phyloP scores from a whole-genome alignment of 2,797 vertebrate genomes.

The Dipus sagitta region DNA sequence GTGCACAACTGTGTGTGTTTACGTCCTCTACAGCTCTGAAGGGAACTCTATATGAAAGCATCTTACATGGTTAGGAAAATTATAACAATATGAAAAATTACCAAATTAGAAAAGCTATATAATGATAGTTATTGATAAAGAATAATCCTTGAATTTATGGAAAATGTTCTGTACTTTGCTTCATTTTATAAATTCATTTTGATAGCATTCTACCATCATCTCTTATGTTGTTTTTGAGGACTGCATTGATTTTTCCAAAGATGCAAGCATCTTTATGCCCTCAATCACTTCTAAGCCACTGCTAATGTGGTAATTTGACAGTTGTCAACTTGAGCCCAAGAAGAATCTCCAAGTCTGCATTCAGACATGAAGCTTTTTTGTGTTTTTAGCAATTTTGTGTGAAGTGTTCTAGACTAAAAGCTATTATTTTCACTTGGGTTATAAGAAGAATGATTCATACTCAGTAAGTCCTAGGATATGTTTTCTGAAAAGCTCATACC shows the following conservation, averaged over 20 bases:
- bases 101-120: background rate
- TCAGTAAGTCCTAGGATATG: constrained; percentile 58
- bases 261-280: background rate
- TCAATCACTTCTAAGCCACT: constrained; percentile 16
- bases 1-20: background rate
- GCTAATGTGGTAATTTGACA: constrained; percentile 27
- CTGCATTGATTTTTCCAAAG: constrained; percentile 5
- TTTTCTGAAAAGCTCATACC: constrained; percentile 67
- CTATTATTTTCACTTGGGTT: constrained; percentile 33
- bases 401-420: constrained; percentile 33
- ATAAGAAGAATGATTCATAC: constrained; percentile 48
- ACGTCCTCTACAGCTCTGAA: constrained; percentile 9
- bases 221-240: constrained; percentile 39
- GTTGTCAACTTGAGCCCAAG: background rate
- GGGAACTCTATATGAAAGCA: background rate
- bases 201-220: constrained; percentile 18
- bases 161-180: background rate
- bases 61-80: background rate
- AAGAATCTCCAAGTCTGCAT: constrained; percentile 32
- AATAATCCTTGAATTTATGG: background rate
- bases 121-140: constrained; percentile 20
- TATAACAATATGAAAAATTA: constrained; percentile 29
- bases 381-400: background rate
- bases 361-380: constrained; percentile 55
- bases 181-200: constrained; percentile 25